These are phyloP conservation scores for Eupithecia inturbata DNA, from an alignment of 2,888 invertebrate genomes.

Conservation along the genomic window DNA sequence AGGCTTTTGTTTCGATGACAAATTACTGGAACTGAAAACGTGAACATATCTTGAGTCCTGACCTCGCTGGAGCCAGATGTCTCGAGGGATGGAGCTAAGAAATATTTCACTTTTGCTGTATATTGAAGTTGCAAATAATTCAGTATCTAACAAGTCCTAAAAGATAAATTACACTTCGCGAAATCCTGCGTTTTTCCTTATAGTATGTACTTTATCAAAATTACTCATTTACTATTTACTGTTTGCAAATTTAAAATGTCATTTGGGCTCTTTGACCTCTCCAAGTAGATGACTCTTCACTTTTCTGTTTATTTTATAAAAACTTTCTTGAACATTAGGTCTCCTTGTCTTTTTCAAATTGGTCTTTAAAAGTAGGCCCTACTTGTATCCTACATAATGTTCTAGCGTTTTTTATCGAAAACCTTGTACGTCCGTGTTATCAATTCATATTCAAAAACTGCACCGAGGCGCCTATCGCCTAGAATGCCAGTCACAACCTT, in stretches of 20 bases:
- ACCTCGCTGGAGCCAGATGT: conserved; percentile 24
- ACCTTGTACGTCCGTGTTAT: neutral
- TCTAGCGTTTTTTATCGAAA: neutral
- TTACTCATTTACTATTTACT: neutral
- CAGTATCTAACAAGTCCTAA: neutral
- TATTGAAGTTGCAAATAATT: neutral
- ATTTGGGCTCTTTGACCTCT: neutral
- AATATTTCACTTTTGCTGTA: neutral
- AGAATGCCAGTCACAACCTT: conserved; percentile 19
- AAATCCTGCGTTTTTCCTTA: neutral
- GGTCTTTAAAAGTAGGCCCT: neutral
- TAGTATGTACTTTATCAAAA: neutral
- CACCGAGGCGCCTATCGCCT: neutral
- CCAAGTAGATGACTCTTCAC: neutral
- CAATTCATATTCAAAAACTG: neutral
- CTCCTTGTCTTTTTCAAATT: neutral
- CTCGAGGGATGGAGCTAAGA: neutral
- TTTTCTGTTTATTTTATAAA: neutral
- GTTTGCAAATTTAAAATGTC: neutral
- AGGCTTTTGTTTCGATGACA: conserved; percentile 79
- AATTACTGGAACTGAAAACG: conserved; percentile 64
- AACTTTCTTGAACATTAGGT: neutral
- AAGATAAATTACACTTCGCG: neutral
- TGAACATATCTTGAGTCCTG: conserved; percentile 45
- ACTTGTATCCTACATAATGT: neutral